Evolutionary conservation across 2,113 vertebrate genomes (phyloP), one percentile per base, ranked within the genome.

Genomic region (Anhinga anhinga): DNA sequence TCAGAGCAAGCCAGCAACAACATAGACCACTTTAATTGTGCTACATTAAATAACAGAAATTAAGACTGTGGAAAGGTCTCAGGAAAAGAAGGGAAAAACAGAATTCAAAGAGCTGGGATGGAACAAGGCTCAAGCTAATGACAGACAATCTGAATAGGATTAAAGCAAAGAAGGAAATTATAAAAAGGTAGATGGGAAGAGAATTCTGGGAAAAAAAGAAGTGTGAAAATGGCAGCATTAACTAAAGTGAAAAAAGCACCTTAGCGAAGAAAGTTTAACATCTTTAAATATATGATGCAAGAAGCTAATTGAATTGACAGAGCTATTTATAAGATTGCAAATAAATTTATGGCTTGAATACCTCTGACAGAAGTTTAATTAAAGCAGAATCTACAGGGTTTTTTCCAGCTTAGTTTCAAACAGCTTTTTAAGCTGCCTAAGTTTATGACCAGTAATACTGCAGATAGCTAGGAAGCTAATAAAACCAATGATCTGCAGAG

Each of bases 341-440:
- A 92, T 50, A 88, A 7, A 94, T 95, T 88, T 95, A 93, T 80
- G 94, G 92, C 92, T 36, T 93, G 95, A 96, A 73, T 88, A 83
- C 76, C 32, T 90, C 42, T 92, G 38, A 70, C 13, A 81, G 49
- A 55, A 95, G 14, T 67, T 95, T 92, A 95, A 94, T 93, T 88
- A 93, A 90, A 92, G 55, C n/a, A 66, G 32, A 81, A 42, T 27
- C 59, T 49, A 77, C 32, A 61, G n/a, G 20, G 10, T 1, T 11
- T 80, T 82, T 76, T 82, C 61, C 36, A 86, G n/a, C 44, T 80
- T 84, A 36, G 22, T 76, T 93, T 80, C 71, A 67, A 91, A 82
- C 42, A 88, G 78, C 44, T 90, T 95, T 79, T 88, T 92, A 82
- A 80, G 32, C 53, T 90, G 30, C 53, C 45, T 38, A 23, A 69